Evolutionary conservation across 2,888 invertebrate species (phyloP).

Genomic region (Drosophila buzzatii): DNA sequence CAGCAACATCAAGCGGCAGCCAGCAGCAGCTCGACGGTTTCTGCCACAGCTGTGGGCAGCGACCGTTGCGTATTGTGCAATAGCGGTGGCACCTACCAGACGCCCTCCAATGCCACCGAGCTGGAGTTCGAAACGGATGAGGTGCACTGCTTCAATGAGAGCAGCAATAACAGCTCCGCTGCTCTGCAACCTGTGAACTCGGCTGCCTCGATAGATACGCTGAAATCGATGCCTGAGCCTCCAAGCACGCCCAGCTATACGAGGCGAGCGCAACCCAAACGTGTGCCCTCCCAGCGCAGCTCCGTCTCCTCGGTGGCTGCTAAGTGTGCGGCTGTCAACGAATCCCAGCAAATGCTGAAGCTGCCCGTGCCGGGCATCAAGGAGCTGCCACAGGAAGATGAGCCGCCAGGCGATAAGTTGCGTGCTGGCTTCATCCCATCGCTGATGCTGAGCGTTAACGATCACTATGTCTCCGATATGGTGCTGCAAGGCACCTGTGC

Average conservation of each 20-base stretch:
- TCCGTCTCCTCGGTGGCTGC: conserved; percentile 79
- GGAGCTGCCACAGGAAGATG: conserved; percentile 81
- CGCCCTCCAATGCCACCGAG: conserved; percentile 92
- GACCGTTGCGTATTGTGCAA: conserved; percentile 86
- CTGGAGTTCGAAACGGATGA: conserved; percentile 87
- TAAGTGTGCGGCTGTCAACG: conserved; percentile 78
- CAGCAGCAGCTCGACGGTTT: conserved; percentile 66
- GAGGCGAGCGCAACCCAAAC: conserved; percentile 64
- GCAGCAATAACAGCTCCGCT: conserved; percentile 41
- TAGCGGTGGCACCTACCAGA: conserved; percentile 87
- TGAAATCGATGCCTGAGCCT: conserved; percentile 74
- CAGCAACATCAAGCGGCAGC: conserved; percentile 43
- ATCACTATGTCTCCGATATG: conserved; percentile 91
- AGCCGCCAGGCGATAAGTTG: conserved; percentile 76
- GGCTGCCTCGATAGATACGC: conserved; percentile 79
- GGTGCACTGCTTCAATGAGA: conserved; percentile 69
- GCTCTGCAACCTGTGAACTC: conserved; percentile 72
- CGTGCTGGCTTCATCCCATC: conserved; percentile 87
- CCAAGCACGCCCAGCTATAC: conserved; percentile 43
- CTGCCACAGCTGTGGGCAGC: conserved; percentile 73
- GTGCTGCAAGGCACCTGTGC: conserved; percentile 88
- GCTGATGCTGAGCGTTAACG: conserved; percentile 88
- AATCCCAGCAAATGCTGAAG: conserved; percentile 77
- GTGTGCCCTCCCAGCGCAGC: conserved; percentile 75
- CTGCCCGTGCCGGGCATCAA: conserved; percentile 85